Base-by-base conservation (phyloP, 1,140 invertebrate genomes). In the Solen grandis region DNA sequence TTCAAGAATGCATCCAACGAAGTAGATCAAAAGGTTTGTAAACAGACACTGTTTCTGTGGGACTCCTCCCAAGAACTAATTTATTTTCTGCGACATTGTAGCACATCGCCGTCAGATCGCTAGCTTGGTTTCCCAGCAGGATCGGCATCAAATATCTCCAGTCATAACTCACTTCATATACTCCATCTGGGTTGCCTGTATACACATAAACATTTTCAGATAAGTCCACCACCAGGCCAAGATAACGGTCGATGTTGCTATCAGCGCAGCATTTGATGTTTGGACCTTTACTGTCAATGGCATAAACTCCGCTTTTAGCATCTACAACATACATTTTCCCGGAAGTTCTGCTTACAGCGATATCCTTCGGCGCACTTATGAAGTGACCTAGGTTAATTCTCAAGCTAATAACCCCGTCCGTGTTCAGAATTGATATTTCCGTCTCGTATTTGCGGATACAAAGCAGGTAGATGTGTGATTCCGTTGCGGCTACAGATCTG, bases 391-490 rank as follows among this genome's bases (percentile, higher is more conserved):
- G 52, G 31, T 52, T 35, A n/a, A 69, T 29, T n/a, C 65, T 27
- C 5, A 69, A 36, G 35, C 25, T 68, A 36, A 69, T 55, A 29
- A 78, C 54, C 2, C 75, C 75, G 41, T 78, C 75, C 5, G 50
- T 69, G 8, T 50, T 69, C 0, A 78, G 1, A 60, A 78, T 57
- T 22, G 54, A 35, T 31, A 78, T 29, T 60, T 78, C 75, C 14
- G 63, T 57, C 36, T 69, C 22, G 38, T 57, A 78, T 25, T 46
- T 66, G 10, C 25, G 46, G 10, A 57, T 19, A 29, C 75, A 78
- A 2, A 78, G 41, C 29, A 78, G 46, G 41, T 78, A 78, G 3
- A 78, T 69, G 22, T 78, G 50, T n/a, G 65, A 68, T 5, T 69
- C 54, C n/a, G 38, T 59, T 46, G 27, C 55, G 3, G 5, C 5